A percentile compares a stretch with the other conserved stretches of the same genome.
Conservation (phyloP, 2,113 vertebrate genomes). For the Oryzias woworae region DNA sequence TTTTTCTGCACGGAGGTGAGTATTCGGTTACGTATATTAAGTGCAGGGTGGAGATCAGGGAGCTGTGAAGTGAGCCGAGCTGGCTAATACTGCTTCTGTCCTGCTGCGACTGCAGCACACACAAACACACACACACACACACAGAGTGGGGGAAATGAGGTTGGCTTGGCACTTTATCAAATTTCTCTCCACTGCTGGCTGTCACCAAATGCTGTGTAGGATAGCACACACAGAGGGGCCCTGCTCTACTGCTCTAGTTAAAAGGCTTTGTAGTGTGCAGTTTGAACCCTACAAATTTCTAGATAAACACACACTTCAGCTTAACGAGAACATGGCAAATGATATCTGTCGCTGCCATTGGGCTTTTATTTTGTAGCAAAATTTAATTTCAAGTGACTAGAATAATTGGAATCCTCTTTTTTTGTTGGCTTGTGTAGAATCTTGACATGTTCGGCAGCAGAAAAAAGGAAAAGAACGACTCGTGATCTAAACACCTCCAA, state of each 20-base stretch:
- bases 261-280: slow-evolving; percentile 38
- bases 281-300: slow-evolving; percentile 12
- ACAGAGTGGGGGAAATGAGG: slow-evolving; percentile 62
- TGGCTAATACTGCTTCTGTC: slow-evolving; percentile 54
- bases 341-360: no score
- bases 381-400: no score
- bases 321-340: no score
- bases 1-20: slow-evolving; percentile 19
- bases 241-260: slow-evolving; percentile 67
- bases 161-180: slow-evolving; percentile 68
- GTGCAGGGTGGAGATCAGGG: slow-evolving; percentile 63
- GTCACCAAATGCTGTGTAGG: slow-evolving; percentile 53
- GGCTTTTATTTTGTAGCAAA: no score
- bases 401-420: no score
- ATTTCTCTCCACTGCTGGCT: slow-evolving; percentile 55
- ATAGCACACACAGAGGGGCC: slow-evolving; percentile 55
- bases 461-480: no score
- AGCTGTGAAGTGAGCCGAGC: slow-evolving; percentile 56
- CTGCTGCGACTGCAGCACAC: slow-evolving; percentile 59
- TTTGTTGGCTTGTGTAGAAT: no score
- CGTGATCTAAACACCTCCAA: slow-evolving; percentile 22
- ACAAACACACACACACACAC: slow-evolving; percentile 36
- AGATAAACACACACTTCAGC: not conserved
- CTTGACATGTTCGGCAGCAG: no score
- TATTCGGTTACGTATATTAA: slow-evolving; percentile 73